Conservation (phyloP, 1,140 invertebrate species). For the Euwallacea similis region DNA sequence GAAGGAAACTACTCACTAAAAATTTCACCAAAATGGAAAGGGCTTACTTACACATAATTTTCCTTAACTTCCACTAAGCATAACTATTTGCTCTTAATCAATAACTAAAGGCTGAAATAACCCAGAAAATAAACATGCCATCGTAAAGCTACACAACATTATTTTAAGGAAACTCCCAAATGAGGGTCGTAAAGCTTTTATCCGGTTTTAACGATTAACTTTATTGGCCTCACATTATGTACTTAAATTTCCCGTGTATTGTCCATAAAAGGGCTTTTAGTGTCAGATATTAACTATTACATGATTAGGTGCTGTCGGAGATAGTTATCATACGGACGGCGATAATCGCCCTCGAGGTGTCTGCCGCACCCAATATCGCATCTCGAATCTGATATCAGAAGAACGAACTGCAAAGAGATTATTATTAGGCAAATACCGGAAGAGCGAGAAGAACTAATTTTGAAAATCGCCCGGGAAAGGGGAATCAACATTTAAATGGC, state of each 20-base stretch:
- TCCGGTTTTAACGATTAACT: conserved; percentile 11
- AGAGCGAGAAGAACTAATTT: background rate
- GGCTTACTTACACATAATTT: background rate
- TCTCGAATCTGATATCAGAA: background rate
- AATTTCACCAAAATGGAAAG: too few relatives aligned
- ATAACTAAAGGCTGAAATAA: background rate
- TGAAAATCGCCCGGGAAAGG: background rate
- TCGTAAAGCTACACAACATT: conserved; percentile 9
- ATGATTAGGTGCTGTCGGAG: background rate
- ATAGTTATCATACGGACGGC: background rate
- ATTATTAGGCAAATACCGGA: conserved; percentile 1
- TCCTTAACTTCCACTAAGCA: background rate
- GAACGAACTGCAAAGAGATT: background rate
- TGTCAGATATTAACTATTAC: conserved; percentile 7
- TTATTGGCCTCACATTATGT: conserved; percentile 14
- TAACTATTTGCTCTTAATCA: background rate
- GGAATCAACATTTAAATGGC: conserved; percentile 5
- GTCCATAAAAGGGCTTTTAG: conserved; percentile 11
- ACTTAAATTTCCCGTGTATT: conserved; percentile 11
- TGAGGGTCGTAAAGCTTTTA: conserved; percentile 7
- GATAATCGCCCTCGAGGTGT: conserved; percentile 1
- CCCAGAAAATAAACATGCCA: background rate
- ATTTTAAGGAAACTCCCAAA: conserved; percentile 8
- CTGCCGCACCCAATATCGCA: background rate
- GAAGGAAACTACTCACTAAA: too few relatives aligned